A percentile compares a stretch with the other conserved stretches of the same genome.
Evolutionary conservation across 2,888 invertebrate genomes (phyloP).

Genomic region (Desoria tigrina): DNA sequence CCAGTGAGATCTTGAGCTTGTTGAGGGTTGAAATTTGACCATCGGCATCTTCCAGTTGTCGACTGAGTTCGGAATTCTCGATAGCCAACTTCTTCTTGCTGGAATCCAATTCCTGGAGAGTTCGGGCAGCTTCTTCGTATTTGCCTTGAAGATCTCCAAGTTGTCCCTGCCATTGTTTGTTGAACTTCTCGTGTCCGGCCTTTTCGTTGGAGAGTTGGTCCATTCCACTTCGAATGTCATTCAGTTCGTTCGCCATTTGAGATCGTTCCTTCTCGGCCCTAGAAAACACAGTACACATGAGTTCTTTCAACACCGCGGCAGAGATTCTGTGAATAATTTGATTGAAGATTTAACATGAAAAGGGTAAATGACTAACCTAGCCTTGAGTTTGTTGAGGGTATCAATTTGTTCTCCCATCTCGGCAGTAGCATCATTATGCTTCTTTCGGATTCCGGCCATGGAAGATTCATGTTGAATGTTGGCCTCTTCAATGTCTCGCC

Average conservation of each 20-base stretch:
- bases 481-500: constrained; percentile 96
- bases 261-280: constrained; percentile 97
- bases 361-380: constrained; percentile 65
- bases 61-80: constrained; percentile 94
- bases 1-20: constrained; percentile 94
- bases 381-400: constrained; percentile 98
- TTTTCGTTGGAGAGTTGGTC: constrained; percentile 98
- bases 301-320: too few relatives aligned
- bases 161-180: constrained; percentile 95
- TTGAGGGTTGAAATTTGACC: constrained; percentile 93
- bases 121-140: constrained; percentile 95
- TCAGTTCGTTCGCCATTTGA: constrained; percentile 95
- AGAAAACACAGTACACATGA: background rate
- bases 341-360: too few relatives aligned
- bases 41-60: constrained; percentile 98
- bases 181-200: constrained; percentile 82
- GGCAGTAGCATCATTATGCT: constrained; percentile 98
- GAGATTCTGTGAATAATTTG: too few relatives aligned
- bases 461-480: constrained; percentile 98
- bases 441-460: constrained; percentile 95
- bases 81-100: constrained; percentile 96
- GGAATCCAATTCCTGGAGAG: constrained; percentile 93
- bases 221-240: constrained; percentile 93
- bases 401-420: constrained; percentile 99
- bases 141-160: constrained; percentile 92